Base-by-base conservation (phyloP, 1,140 invertebrate genomes). In the Drosophila sturtevanti region DNA sequence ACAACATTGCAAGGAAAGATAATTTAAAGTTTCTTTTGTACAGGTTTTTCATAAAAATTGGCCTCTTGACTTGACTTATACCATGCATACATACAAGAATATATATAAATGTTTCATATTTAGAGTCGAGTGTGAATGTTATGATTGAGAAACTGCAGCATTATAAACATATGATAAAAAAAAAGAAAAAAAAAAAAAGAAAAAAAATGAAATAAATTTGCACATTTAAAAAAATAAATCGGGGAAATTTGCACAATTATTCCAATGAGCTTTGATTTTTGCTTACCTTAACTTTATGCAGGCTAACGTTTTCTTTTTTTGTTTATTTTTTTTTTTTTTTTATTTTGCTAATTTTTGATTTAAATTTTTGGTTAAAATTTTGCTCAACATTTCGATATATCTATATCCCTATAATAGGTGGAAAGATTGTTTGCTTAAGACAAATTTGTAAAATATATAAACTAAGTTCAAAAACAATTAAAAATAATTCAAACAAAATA, bases 51-150 rank as follows among this genome's bases (percentile, higher is more conserved):
- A n/a, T 31, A 6, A 31, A 31, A 31, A 6, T 31, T 6, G 27
- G 1, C 27, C 22, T 4, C 4, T 24, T 6, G 7, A 6, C 27
- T 31, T 31, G 27, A 31, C 3, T 4, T 64, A 64, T 61, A 64
- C 64, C 31, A 56, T 63, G 63, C 27, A 14, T 60, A 68, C 48
- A 22, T 37, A 59, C 24, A 37, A 41, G 4, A 62, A 34, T 63
- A 35, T 54, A 21, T 62, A 41, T 51, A 14, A 22, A 44, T 55
- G 38, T 54, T 59, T 56, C 24, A 34, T 18, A 4, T 35, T 14
- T 18, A 2, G 16, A 21, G 7, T 48, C 16, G 41, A 48, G 41
- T 48, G 41, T 48, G 41, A 48, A 10, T 48, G 41, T 48, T 18
- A 11, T 48, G 41, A 48, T 10, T 48, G 41, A 48, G 16, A 21